These are phyloP conservation scores for Leptonema lineaticorne DNA, from an alignment of 1,140 invertebrate genomes.

Conservation along the genomic window DNA sequence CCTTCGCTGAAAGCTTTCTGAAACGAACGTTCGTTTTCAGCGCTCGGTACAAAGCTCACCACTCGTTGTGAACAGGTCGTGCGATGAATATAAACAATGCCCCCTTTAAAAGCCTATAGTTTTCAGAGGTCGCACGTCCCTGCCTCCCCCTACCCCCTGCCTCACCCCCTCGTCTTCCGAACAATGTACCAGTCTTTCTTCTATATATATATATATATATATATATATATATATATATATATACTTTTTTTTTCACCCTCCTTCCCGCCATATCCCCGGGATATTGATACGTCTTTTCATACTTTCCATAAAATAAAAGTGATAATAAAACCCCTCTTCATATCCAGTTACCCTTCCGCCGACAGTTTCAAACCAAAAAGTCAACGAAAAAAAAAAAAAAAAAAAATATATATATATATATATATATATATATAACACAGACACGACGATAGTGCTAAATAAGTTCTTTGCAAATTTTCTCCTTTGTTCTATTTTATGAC, in stretches of 20 bases:
- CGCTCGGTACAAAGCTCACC: neutral
- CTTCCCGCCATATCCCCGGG: conserved; percentile 12
- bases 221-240: no score
- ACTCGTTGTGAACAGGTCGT: conserved; percentile 10
- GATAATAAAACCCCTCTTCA: conserved; percentile 29
- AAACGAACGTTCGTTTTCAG: neutral
- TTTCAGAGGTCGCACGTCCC: conserved; percentile 25
- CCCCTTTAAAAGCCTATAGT: conserved; percentile 22
- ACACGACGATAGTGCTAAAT: no score
- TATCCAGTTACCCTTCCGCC: conserved; percentile 24
- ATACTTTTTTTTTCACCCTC: no score
- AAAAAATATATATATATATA: no score
- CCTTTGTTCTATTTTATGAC: no score
- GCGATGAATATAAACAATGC: conserved; percentile 33
- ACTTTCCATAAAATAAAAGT: conserved; percentile 31
- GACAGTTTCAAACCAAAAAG: conserved; percentile 8
- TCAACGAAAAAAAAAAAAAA: conserved; percentile 5
- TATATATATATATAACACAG: no score
- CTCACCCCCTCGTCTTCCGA: no score
- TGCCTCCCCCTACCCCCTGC: no score
- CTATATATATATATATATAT: no score
- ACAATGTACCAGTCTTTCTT: no score
- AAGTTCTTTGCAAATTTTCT: no score
- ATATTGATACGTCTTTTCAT: conserved; percentile 28
- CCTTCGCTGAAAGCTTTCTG: neutral